A percentile compares a stretch with the other conserved stretches of the same genome.
phyloP scores from a whole-genome alignment of 2,888 invertebrate species.

The Temnothorax ravouxi region DNA sequence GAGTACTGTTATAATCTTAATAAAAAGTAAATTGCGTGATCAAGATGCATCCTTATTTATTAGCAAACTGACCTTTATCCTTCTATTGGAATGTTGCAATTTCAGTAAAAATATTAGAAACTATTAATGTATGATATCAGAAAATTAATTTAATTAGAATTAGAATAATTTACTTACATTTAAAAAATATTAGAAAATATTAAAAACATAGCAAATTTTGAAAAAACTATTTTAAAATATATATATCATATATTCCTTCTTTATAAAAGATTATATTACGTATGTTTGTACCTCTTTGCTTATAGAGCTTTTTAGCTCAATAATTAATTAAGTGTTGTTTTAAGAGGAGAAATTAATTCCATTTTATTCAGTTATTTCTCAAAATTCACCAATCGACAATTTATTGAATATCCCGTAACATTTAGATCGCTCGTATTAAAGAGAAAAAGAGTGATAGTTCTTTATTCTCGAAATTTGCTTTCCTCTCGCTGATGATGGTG shows the following conservation, averaged over 20 bases:
- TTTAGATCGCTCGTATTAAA: neutral
- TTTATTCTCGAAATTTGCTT: slow-evolving; percentile 16
- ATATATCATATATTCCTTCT: neutral
- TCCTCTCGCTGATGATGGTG: neutral
- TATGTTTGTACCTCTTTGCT: neutral
- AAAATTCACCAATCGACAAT: neutral
- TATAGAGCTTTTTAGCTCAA: neutral
- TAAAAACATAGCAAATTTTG: neutral
- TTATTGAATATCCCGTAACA: neutral
- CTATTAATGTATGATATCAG: neutral
- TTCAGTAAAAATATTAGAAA: neutral
- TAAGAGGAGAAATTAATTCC: neutral
- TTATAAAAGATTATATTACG: neutral
- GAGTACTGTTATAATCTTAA: slow-evolving; percentile 62
- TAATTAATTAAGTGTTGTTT: neutral
- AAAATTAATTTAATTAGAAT: neutral
- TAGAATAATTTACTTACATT: neutral
- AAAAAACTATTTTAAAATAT: slow-evolving; percentile 13
- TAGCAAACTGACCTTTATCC: neutral
- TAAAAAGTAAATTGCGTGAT: slow-evolving; percentile 62
- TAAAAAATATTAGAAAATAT: neutral
- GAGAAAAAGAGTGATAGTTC: neutral
- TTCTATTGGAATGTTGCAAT: neutral
- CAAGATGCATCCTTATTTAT: neutral
- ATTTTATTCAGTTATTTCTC: neutral